phyloP scores from a whole-genome alignment of 2,113 vertebrate genomes.

The Ophiodon elongatus region DNA sequence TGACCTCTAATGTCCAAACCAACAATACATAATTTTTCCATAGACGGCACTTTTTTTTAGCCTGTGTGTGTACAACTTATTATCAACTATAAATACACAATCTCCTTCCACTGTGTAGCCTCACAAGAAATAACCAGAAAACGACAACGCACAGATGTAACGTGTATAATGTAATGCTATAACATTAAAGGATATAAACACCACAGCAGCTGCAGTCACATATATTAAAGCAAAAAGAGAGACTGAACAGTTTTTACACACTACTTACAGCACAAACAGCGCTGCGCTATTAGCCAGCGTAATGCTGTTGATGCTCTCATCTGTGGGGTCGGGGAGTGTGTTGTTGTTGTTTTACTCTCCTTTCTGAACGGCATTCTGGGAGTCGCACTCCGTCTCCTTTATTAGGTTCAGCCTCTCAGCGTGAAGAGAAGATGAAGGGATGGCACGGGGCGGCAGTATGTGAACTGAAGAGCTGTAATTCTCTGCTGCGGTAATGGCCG shows the following conservation, averaged over 20 bases:
- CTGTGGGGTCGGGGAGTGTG: not conserved
- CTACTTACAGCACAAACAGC: too few relatives aligned
- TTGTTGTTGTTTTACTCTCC: not conserved
- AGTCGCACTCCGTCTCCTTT: not conserved
- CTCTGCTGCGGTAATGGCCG: not conserved
- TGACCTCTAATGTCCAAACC: not conserved
- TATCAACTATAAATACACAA: not conserved
- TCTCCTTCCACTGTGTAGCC: not conserved
- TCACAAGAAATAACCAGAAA: not conserved
- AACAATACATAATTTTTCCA: not conserved
- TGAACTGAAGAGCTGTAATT: not conserved
- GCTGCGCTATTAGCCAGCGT: not conserved
- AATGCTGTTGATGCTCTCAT: not conserved
- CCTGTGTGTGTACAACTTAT: not conserved
- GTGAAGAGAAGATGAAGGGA: too few relatives aligned
- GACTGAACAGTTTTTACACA: too few relatives aligned
- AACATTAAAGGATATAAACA: not conserved
- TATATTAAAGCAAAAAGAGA: too few relatives aligned
- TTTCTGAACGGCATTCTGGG: not conserved
- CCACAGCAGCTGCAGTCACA: not conserved
- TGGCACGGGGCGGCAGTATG: not conserved
- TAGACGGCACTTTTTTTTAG: not conserved
- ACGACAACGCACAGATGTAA: not conserved
- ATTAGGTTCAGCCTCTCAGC: not conserved
- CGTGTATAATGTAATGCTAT: not conserved